Percentiles rank a stretch among this genome's conserved stretches.
phyloP scores from a whole-genome alignment of 2,797 vertebrate genomes.

The Luscinia luscinia region DNA sequence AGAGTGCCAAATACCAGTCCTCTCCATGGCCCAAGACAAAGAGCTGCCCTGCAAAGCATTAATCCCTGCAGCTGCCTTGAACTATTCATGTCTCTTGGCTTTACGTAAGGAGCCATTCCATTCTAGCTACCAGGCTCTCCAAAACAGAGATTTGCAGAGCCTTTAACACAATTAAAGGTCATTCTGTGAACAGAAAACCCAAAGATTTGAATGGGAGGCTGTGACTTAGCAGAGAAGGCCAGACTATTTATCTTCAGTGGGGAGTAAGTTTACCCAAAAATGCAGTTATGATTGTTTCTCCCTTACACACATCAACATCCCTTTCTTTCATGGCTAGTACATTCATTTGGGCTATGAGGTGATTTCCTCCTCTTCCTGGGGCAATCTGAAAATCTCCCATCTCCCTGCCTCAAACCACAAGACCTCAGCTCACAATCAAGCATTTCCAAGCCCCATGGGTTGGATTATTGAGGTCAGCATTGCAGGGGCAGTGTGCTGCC shows the following conservation, averaged over 20 bases:
- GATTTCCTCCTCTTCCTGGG: neutral
- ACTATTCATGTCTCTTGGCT: conserved; percentile 61
- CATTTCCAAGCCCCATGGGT: neutral
- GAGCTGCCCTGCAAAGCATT: conserved; percentile 64
- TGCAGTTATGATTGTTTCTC: neutral
- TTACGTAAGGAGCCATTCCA: conserved; percentile 57
- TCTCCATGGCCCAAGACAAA: conserved; percentile 66
- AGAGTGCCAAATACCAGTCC: conserved; percentile 69
- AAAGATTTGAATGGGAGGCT: conserved; percentile 22
- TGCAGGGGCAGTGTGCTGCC: neutral
- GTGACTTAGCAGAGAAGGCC: neutral
- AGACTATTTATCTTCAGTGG: neutral
- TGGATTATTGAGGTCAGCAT: neutral
- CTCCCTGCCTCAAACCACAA: neutral
- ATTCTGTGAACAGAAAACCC: conserved; percentile 5
- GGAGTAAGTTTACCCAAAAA: neutral
- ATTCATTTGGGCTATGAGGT: neutral
- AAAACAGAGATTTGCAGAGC: conserved; percentile 30
- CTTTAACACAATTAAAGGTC: conserved; percentile 57
- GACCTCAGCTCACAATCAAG: neutral
- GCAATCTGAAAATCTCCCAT: neutral
- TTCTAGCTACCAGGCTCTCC: conserved; percentile 13
- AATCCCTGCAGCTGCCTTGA: conserved; percentile 69
- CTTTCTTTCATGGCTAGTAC: neutral
- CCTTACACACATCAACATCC: neutral